Base-by-base conservation (phyloP, 2,888 invertebrate genomes). In the Ommatoiulus sabulosus region DNA sequence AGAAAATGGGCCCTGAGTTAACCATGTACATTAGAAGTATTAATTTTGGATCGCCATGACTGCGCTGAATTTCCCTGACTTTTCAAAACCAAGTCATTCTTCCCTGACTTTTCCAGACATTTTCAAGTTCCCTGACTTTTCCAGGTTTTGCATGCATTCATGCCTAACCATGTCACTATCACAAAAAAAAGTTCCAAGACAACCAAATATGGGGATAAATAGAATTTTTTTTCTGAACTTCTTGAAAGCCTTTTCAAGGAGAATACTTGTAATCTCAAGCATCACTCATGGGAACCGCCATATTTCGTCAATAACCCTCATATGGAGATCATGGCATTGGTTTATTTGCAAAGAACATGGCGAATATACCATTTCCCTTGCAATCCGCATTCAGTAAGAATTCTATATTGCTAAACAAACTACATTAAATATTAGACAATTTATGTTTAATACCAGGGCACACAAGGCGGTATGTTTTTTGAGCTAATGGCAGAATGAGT, bases 381-480 rank as follows among this genome's bases (percentile, higher is more conserved):
- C 46, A 12, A 43, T 43, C 86, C 86, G 43, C 86, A 43, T 86
- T 86, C n/a, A n/a, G 24, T 72, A 24, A 8, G 20, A 20, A 20
- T 10, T 72, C n/a, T n/a, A n/a, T 63, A 24, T 24, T 24, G 72
- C 72, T 72, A 72, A 72, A 72, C 72, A 72, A 72, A 72, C 72
- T 72, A 72, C 72, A 24, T 24, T 24, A 72, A 24, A 72, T 24
- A 20, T 72, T 72, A 24, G 8, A 72, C 24, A 72, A 72, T 72
- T 72, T 72, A 72, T 72, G 72, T 72, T 72, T 72, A 72, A 72
- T 72, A 24, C 72, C 72, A 72, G 20, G 20, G 72, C 8, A 72
- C 72, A 72, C 72, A 72, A 20, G 5, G 4, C 72, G 2, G 72
- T 24, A 17, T 8, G 8, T 72, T 17, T 63, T 24, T 20, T 6